Evolutionary conservation across 2,113 vertebrate genomes (phyloP), one percentile per base, ranked within the genome.

Genomic region (Indri indri): DNA sequence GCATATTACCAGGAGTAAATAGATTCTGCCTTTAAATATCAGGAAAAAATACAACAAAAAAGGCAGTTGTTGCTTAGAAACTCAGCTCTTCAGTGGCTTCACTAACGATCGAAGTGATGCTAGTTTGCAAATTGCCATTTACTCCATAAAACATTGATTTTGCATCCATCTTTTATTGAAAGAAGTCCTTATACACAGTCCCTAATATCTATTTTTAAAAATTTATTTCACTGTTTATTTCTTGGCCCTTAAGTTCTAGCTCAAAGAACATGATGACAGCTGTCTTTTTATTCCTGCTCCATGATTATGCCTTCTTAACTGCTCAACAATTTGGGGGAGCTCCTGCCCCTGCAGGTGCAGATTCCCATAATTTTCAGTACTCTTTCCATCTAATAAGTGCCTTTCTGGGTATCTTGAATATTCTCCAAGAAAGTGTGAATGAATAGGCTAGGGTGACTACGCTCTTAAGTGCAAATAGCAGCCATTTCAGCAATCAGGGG

Each of bases 381-480:
- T 84, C 17, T 82, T 18, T 96, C 45, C 32, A 95, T 54, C 32
- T 95, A 91, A 22, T n/a, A 96, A 92, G 22, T 89, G 83, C 20
- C 12, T 89, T 94, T 94, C 74, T 96, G 68, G 22, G 84, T 82
- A 96, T 98, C 83, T 90, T 96, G 68, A 74, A 94, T 97, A 90
- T 88, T 95, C 32, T 95, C 34, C 45, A 97, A 70, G 40, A 89
- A 87, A 52, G 47, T 85, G 73, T 93, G 74, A 71, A 92, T 90
- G 68, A 97, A 98, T 88, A 95, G 63, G 2, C 0, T 52, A 81
- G 61, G 25, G 14, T 74, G 50, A 84, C 61, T 77, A 8, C 85
- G 59, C 42, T 96, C 25, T 77, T 92, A 97, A 95, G 96, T 95
- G 91, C 88, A 97, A 97, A 98, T 95, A 94, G 25, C 81, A 97